Evolutionary conservation across 2,888 invertebrate species (phyloP).

Genomic region (Zaprionus bogoriensis): DNA sequence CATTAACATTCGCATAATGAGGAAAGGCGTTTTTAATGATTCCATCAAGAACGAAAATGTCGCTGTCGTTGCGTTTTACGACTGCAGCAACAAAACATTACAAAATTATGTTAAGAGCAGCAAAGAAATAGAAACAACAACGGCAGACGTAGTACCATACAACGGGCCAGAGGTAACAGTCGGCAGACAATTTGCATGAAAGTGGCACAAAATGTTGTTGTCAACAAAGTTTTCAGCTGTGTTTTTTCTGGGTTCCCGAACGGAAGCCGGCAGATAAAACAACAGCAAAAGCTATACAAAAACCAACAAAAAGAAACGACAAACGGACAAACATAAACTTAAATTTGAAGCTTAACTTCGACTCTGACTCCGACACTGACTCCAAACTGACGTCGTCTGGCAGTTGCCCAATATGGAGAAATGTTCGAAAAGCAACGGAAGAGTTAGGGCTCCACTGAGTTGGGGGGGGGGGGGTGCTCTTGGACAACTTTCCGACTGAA

Average conservation of each 20-base stretch:
- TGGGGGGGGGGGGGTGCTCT: not conserved
- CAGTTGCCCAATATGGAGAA: conserved; percentile 65
- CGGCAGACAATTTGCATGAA: conserved; percentile 71
- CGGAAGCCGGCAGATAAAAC: conserved; percentile 64
- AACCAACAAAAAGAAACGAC: conserved; percentile 14
- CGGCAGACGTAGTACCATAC: not conserved
- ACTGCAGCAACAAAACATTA: conserved; percentile 47
- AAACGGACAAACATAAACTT: conserved; percentile 4
- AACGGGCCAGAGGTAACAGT: conserved; percentile 43
- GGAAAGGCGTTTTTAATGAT: conserved; percentile 36
- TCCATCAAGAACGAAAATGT: conserved; percentile 40
- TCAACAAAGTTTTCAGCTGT: conserved; percentile 33
- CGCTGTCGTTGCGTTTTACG: conserved; percentile 19
- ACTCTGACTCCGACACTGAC: not conserved
- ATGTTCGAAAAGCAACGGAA: conserved; percentile 22
- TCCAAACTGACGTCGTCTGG: conserved; percentile 32
- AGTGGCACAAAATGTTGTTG: conserved; percentile 65
- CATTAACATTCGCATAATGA: conserved; percentile 19
- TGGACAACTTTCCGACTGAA: conserved; percentile 69
- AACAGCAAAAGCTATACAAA: conserved; percentile 9
- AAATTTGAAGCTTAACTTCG: conserved; percentile 37
- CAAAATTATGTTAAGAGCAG: conserved; percentile 64
- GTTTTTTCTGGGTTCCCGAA: conserved; percentile 49
- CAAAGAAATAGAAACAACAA: conserved; percentile 18
- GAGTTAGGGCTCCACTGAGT: not conserved